Evolutionary conservation across 2,113 vertebrate genomes (phyloP).

Genomic region (Alligator sinensis): DNA sequence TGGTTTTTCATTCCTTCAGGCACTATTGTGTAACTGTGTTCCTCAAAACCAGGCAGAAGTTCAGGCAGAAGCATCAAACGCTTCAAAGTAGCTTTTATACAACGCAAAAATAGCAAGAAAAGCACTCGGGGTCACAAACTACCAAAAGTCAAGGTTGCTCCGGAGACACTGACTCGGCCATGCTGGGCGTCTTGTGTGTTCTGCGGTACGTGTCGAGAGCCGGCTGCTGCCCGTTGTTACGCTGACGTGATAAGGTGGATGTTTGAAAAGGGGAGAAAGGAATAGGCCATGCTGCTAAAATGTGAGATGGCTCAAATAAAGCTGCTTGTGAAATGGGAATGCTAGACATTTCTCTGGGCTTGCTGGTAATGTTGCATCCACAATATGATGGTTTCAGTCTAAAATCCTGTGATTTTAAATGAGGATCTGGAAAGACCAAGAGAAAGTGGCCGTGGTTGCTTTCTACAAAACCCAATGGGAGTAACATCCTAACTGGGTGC

Average conservation of each 20-base stretch:
- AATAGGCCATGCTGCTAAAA: not conserved
- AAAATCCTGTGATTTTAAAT: not conserved
- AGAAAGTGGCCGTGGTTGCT: not conserved
- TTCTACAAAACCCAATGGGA: not conserved
- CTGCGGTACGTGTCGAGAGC: not conserved
- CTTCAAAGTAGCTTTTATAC: constrained; percentile 45
- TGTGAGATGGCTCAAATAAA: not conserved
- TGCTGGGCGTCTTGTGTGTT: not conserved
- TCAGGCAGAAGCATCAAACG: constrained; percentile 58
- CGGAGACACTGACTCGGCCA: not conserved
- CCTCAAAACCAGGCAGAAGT: constrained; percentile 35
- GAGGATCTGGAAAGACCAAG: not conserved
- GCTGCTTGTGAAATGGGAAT: not conserved
- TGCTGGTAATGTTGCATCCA: not conserved
- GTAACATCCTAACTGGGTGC: not conserved
- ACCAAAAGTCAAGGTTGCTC: not conserved
- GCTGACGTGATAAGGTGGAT: not conserved
- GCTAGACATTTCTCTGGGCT: not conserved
- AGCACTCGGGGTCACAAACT: constrained; percentile 4
- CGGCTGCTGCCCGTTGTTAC: not conserved
- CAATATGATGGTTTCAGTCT: not conserved
- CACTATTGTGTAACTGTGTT: constrained; percentile 16
- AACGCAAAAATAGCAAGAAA: not conserved
- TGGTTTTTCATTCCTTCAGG: constrained; percentile 56
- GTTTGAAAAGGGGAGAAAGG: not conserved